phyloP scores from a whole-genome alignment of 2,113 vertebrate species.

The Agelaius tricolor region DNA sequence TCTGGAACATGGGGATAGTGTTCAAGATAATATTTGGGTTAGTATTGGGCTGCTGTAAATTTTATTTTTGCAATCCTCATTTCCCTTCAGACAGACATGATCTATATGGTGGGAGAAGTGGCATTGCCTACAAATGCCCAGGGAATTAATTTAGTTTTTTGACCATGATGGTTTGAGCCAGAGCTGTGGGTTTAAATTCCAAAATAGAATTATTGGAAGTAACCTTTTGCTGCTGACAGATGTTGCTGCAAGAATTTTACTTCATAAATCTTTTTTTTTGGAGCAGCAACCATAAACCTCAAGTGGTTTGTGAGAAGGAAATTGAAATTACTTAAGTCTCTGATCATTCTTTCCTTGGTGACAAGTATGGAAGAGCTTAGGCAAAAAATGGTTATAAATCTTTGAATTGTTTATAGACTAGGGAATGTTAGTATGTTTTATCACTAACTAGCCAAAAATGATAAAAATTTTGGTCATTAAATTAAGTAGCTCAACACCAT shows the following conservation, averaged over 20 bases:
- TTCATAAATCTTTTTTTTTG: background rate
- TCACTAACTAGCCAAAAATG: background rate
- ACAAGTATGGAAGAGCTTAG: background rate
- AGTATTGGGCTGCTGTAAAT: background rate
- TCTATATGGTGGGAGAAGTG: background rate
- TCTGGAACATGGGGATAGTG: background rate
- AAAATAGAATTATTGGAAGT: background rate
- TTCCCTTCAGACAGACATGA: background rate
- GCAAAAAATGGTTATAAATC: background rate
- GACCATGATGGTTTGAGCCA: background rate
- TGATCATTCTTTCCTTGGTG: constrained; percentile 13
- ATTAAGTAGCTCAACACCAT: background rate
- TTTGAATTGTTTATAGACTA: background rate
- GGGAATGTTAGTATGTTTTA: background rate
- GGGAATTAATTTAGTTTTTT: background rate
- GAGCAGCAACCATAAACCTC: constrained; percentile 4
- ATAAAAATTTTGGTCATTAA: accelerated
- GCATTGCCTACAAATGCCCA: background rate
- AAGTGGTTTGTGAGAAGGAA: constrained; percentile 12
- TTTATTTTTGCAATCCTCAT: background rate
- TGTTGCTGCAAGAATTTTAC: background rate
- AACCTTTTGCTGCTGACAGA: background rate
- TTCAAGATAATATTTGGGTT: background rate
- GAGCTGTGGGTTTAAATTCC: background rate
- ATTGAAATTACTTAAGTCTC: constrained; percentile 1